Evolutionary conservation across 2,797 vertebrate species (phyloP), one percentile per base, ranked within the genome.

Genomic region (Sciurus vulgaris): DNA sequence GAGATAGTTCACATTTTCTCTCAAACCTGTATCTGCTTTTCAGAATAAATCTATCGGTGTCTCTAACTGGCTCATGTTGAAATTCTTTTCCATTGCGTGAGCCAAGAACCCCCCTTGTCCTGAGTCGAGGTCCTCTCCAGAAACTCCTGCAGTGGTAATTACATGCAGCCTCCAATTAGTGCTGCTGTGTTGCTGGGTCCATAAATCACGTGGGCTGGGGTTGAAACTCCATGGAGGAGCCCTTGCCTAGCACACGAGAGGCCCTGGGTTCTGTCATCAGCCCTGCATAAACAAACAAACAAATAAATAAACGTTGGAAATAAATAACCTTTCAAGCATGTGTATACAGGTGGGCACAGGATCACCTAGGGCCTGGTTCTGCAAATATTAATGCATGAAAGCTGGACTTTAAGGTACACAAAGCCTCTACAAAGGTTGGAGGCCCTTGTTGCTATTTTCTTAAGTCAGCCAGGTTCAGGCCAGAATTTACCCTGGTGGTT

Each of bases 361-460:
- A 73, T 35, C 6, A 0, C 28, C 17, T 5, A 17, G n/a, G 5
- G 3, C 30, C n/a, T 74, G 44, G 73, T 65, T 61, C 2, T 3
- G 41, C 3, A 33, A 35, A 2, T 17, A 30, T 49, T 28, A 84
- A 91, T 15, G 59, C 13, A 5, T 11, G 47, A 61, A 49, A 70
- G 26, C 14, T 47, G 33, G 41, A 28, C 41, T 74, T 83, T 33
- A 44, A 44, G 7, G 14, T 41, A 38, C 14, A 84, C 81, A 22
- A 61, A 76, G 38, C 69, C 72, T 92, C 14, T 67, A 79, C 67
- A 56, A 56, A 92, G 93, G 11, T 44, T 7, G 28, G 24, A 17
- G 10, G 38, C 72, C 51, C 79, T 54, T 44, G 12, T 67, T 30
- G 35, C 59, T 61, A 44, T 95, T 88, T 59, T 56, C 56, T 83